These are phyloP conservation scores for Periparus ater DNA, from an alignment of 2,797 vertebrate species.

Conservation along the genomic window DNA sequence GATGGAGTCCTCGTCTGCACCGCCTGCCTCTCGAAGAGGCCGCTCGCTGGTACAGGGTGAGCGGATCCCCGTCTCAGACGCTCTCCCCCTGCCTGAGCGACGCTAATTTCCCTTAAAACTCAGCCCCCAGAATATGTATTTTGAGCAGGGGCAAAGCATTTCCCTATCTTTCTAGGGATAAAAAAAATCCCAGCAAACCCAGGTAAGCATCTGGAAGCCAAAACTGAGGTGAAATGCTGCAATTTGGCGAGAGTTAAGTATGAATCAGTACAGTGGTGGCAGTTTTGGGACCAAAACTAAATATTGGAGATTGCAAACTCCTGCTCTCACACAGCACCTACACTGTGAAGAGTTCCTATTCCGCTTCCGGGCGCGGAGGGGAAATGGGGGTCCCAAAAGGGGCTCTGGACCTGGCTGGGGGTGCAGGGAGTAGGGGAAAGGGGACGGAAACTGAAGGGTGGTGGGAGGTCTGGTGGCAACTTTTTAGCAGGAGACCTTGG, in stretches of 20 bases:
- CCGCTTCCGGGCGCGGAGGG: rapidly evolving
- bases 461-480: neutral
- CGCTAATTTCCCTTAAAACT: neutral
- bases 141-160: neutral
- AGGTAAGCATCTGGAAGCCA: neutral
- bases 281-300: neutral
- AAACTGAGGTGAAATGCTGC: neutral
- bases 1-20: neutral
- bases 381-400: neutral
- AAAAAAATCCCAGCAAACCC: too few species aligned
- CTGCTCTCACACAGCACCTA: neutral
- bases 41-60: neutral
- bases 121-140: rapidly evolving
- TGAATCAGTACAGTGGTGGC: rapidly evolving
- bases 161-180: rapidly evolving
- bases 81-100: too few species aligned
- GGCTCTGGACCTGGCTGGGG: rapidly evolving
- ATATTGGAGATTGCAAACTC: neutral
- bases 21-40: neutral
- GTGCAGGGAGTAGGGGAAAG: rapidly evolving
- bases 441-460: too few species aligned
- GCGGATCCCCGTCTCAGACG: neutral
- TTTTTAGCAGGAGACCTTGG: neutral
- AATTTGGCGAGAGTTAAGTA: neutral
- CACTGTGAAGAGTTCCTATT: neutral